Conservation (phyloP, 2,113 vertebrate genomes). For the Pteruthius melanotis region DNA sequence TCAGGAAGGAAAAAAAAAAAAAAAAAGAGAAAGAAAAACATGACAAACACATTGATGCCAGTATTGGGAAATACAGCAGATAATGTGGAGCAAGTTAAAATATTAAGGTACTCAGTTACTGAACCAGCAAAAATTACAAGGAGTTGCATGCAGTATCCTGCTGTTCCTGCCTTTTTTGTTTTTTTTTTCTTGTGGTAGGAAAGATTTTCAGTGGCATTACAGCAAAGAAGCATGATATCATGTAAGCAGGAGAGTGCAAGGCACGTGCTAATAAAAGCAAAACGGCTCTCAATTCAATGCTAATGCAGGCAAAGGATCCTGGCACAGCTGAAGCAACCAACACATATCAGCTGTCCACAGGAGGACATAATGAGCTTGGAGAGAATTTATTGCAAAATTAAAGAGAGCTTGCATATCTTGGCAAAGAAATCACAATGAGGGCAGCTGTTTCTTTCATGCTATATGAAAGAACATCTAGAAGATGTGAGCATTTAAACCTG, state of each 20-base stretch:
- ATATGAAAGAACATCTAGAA: not conserved
- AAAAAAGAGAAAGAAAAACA: not conserved
- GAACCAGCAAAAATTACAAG: not conserved
- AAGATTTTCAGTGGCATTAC: not conserved
- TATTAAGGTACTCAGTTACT: not conserved
- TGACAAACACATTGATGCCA: not conserved
- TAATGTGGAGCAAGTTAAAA: not conserved
- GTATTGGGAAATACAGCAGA: not conserved
- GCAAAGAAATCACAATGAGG: not conserved
- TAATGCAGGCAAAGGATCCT: not conserved
- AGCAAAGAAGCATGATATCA: not conserved
- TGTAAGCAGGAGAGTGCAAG: not conserved
- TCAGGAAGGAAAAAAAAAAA: not conserved
- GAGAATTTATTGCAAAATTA: conserved; percentile 1
- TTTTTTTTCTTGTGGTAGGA: not conserved
- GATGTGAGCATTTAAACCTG: not conserved
- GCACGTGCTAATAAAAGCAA: not conserved
- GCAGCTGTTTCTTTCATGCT: not conserved
- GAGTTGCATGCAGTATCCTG: not conserved
- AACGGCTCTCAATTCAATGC: not conserved
- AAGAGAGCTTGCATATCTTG: not conserved
- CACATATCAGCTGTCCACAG: not conserved
- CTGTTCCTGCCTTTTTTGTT: not conserved
- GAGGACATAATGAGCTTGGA: not conserved
- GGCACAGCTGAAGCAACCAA: not conserved